phyloP scores from a whole-genome alignment of 2,113 vertebrate species.

The Maylandia zebra region DNA sequence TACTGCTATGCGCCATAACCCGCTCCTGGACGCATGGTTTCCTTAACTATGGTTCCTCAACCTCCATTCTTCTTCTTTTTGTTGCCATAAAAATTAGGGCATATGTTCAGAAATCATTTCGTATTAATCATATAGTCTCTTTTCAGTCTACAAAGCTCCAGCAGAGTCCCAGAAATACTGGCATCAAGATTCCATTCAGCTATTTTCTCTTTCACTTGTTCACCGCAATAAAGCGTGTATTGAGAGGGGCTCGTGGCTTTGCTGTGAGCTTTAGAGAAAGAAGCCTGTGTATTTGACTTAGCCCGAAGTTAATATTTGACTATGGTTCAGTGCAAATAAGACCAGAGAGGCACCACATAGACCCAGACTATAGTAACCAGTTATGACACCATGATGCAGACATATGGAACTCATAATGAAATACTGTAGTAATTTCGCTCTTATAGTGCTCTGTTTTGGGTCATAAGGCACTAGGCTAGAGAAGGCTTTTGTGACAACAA shows the following conservation, averaged over 20 bases:
- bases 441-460: not conserved
- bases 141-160: not conserved
- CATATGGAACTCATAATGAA: not conserved
- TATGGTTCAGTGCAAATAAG: slow-evolving; percentile 15
- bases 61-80: not conserved
- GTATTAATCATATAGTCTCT: not conserved
- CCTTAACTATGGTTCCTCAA: not conserved
- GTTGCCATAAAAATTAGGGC: not conserved
- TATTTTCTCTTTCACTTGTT: not conserved
- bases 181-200: not conserved
- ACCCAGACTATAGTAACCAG: not conserved
- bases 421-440: not conserved
- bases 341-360: not conserved
- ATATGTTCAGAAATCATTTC: not conserved
- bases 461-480: not conserved
- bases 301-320: slow-evolving; percentile 54
- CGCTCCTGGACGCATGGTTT: not conserved
- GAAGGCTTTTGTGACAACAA: not conserved
- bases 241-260: not conserved
- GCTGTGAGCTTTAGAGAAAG: not conserved
- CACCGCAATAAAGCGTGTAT: fast-evolving
- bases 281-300: slow-evolving; percentile 22
- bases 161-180: not conserved
- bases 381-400: not conserved
- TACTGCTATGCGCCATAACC: slow-evolving; percentile 59